phyloP scores from a whole-genome alignment of 2,888 invertebrate species.

The Cryptophagus acutangulus region DNA sequence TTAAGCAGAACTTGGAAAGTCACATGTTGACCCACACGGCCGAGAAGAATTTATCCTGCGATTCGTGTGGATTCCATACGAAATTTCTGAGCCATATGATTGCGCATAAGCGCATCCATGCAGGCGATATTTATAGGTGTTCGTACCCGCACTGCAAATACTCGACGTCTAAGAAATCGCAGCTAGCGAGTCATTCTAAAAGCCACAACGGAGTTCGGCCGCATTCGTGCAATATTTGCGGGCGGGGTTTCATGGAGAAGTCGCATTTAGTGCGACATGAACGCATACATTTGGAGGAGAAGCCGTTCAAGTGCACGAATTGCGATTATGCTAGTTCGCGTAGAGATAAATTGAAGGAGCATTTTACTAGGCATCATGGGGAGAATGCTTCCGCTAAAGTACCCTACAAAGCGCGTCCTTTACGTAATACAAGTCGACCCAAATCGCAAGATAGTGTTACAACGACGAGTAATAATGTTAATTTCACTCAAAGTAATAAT shows the following conservation, averaged over 20 bases:
- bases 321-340: constrained; percentile 63
- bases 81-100: constrained; percentile 63
- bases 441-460: constrained; percentile 44
- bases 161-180: constrained; percentile 60
- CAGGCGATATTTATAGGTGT: constrained; percentile 60
- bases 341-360: constrained; percentile 61
- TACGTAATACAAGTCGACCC: constrained; percentile 37
- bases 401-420: constrained; percentile 50
- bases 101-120: constrained; percentile 60
- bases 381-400: constrained; percentile 52
- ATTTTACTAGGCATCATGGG: constrained; percentile 51
- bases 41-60: constrained; percentile 58
- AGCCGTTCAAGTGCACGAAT: constrained; percentile 59
- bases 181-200: constrained; percentile 60
- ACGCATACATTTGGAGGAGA: constrained; percentile 59
- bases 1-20: constrained; percentile 56
- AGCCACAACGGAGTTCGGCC: constrained; percentile 53
- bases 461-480: constrained; percentile 37
- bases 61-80: constrained; percentile 63
- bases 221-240: constrained; percentile 55
- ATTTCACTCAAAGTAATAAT: constrained; percentile 41
- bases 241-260: constrained; percentile 62
- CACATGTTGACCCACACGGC: constrained; percentile 54
- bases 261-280: constrained; percentile 63
- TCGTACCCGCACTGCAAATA: constrained; percentile 59